These are phyloP conservation scores for Sarcophaga bullata DNA, from an alignment of 1,140 invertebrate species.

Conservation along the genomic window DNA sequence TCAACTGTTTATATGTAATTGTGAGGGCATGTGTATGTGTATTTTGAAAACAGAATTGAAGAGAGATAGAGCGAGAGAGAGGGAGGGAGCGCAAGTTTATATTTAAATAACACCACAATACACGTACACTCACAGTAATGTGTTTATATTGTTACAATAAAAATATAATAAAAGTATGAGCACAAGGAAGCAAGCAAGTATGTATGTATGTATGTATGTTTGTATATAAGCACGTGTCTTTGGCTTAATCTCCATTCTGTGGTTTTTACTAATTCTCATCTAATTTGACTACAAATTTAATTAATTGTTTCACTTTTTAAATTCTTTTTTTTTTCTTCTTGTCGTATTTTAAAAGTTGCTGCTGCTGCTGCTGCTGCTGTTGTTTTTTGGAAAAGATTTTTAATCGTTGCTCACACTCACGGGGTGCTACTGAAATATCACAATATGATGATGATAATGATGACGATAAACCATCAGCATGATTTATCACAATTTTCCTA, in stretches of 20 bases:
- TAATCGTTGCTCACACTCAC: not conserved
- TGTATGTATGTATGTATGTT: not conserved
- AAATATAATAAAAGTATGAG: conserved; percentile 2
- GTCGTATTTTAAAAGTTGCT: not conserved
- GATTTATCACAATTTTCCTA: conserved; percentile 30
- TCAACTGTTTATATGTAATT: not conserved
- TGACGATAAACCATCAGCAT: conserved; percentile 33
- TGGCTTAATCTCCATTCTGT: conserved; percentile 20
- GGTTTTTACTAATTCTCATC: conserved; percentile 33
- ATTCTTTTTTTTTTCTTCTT: not conserved
- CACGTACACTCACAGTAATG: too few relatives aligned
- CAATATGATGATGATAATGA: not conserved
- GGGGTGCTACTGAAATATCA: not conserved
- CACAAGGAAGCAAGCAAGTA: too few relatives aligned
- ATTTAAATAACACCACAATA: too few relatives aligned
- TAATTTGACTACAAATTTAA: conserved; percentile 41
- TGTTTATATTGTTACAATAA: not conserved
- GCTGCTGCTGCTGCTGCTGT: not conserved
- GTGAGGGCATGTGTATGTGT: not conserved
- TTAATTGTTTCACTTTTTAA: conserved; percentile 12
- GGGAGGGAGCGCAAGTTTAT: too few relatives aligned
- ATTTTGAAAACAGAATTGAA: not conserved
- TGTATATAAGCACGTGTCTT: not conserved
- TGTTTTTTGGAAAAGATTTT: not conserved
- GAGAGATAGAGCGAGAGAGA: too few relatives aligned